Evolutionary conservation across 2,797 vertebrate species (phyloP), one percentile per base, ranked within the genome.

Genomic region (Sciurus carolinensis): DNA sequence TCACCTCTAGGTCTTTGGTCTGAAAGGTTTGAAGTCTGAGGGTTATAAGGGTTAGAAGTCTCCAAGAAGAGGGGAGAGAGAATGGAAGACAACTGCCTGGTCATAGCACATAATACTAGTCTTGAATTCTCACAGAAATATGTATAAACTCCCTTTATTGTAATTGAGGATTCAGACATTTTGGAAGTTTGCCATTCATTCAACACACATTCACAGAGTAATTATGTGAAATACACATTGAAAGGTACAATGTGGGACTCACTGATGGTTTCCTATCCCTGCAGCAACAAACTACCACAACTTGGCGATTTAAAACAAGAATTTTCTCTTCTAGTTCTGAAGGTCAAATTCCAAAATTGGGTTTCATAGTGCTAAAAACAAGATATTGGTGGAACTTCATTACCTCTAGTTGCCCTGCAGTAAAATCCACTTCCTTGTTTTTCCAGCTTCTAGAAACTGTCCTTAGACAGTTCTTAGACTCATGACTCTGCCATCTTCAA

Each of bases 51-150:
- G 39, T 39, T 39, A 39, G 39, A 39, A 39, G 39, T 39, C 39
- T 39, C 39, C 39, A 39, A 39, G 39, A 39, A 39, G 3, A 39
- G 39, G 39, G 39, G 39, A 39, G 39, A 39, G 2, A 28, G 72
- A 91, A 20, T 59, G n/a, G 22, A 86, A 88, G 39, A 85, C 92
- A 94, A 62, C 24, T 69, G 7, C 18, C 50, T 77, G 33, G 39
- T 89, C 89, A 77, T 10, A 82, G 30, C 7, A 76, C 18, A 86
- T 81, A 18, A 76, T 36, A 86, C 15, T 17, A 4, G 18, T 71
- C 59, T 95, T 75, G 52, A 85, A 92, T 54, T 85, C 66, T 81
- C 75, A 88, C 30, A 47, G 52, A 95, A 90, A 64, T 59, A 84
- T 44, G 84, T 88, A n/a, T 26, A 67, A 90, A 77, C 83, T 80